These are phyloP conservation scores for Urocitellus parryii DNA, from an alignment of 2,113 vertebrate species.

Conservation along the genomic window DNA sequence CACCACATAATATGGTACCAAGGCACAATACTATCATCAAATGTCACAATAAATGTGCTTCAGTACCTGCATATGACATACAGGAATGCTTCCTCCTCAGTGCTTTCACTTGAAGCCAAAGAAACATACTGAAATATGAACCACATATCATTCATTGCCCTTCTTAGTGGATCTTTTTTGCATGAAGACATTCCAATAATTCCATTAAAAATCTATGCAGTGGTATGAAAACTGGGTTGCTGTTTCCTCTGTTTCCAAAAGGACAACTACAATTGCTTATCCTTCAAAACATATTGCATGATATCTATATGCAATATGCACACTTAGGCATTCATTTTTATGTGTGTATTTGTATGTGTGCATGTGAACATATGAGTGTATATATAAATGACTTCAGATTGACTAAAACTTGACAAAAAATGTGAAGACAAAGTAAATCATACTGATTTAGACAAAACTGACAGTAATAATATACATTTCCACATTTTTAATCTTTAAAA, in stretches of 20 bases:
- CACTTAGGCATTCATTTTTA: neutral
- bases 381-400: neutral
- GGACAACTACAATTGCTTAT: neutral
- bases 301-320: neutral
- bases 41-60: slow-evolving; percentile 58
- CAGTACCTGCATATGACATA: neutral
- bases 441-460: neutral
- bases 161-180: neutral
- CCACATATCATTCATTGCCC: neutral
- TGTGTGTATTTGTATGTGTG: neutral
- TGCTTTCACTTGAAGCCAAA: slow-evolving; percentile 41
- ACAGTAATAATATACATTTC: neutral
- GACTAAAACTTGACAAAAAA: neutral
- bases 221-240: neutral
- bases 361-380: neutral
- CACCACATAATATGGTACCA: slow-evolving; percentile 59
- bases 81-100: neutral
- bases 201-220: neutral
- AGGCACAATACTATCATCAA: slow-evolving; percentile 58
- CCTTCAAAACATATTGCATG: neutral
- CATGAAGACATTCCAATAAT: neutral
- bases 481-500: neutral
- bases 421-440: neutral
- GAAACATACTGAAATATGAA: neutral
- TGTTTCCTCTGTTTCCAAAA: neutral